A percentile compares a stretch with the other conserved stretches of the same genome.
These are phyloP conservation scores for Phragmatobia fuliginosa DNA, from an alignment of 2,888 invertebrate species.

Conservation along the genomic window DNA sequence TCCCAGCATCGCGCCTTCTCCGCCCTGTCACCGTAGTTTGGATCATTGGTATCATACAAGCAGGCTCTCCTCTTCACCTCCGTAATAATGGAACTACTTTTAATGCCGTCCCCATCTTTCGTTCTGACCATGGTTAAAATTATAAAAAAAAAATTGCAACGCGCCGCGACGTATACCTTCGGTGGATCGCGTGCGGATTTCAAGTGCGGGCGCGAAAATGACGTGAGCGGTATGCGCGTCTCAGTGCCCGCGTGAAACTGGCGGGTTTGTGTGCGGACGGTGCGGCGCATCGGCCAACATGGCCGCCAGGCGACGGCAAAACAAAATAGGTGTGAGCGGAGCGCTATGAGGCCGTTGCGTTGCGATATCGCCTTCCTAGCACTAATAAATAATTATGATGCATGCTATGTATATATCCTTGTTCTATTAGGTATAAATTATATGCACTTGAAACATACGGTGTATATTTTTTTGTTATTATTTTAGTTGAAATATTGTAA, in stretches of 20 bases:
- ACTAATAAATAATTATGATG: constrained; percentile 82
- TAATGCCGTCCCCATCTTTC: constrained; percentile 77
- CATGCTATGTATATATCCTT: constrained; percentile 54
- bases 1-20: constrained; percentile 82
- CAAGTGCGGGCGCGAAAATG: constrained; percentile 56
- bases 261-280: constrained; percentile 65
- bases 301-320: constrained; percentile 72
- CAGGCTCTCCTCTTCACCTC: constrained; percentile 80
- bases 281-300: constrained; percentile 72
- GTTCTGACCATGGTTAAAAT: constrained; percentile 71
- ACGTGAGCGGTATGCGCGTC: constrained; percentile 67
- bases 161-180: constrained; percentile 31
- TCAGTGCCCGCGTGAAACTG: constrained; percentile 81
- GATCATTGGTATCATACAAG: constrained; percentile 77
- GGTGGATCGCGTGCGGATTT: constrained; percentile 57
- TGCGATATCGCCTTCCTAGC: constrained; percentile 73
- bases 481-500: not conserved
- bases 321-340: constrained; percentile 74
- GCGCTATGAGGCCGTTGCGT: constrained; percentile 60
- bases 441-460: not conserved
- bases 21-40: constrained; percentile 77
- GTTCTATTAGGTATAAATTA: constrained; percentile 22
- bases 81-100: constrained; percentile 74
- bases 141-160: constrained; percentile 32
- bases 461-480: not conserved